These are phyloP conservation scores for Luehdorfia chinensis DNA, from an alignment of 1,140 invertebrate species.

Conservation along the genomic window DNA sequence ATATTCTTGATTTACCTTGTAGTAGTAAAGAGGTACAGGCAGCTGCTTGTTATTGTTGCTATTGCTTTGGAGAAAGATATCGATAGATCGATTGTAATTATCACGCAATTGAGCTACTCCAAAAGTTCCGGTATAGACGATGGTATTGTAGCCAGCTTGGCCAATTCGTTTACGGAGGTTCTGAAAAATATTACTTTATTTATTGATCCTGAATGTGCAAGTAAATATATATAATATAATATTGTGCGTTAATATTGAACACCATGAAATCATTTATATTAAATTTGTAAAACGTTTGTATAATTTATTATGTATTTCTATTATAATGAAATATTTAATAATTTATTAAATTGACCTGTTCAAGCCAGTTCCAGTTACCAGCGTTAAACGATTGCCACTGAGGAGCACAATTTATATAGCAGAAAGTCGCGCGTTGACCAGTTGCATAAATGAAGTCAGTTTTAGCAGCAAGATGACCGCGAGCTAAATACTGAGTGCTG, in stretches of 20 bases:
- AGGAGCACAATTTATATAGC: constrained; percentile 81
- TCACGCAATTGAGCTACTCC: constrained; percentile 57
- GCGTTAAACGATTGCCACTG: constrained; percentile 83
- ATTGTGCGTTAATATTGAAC: too few species aligned
- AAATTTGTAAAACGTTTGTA: too few species aligned
- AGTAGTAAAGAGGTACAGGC: constrained; percentile 65
- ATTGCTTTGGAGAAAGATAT: constrained; percentile 47
- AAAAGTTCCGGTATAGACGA: constrained; percentile 64
- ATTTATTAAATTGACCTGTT: constrained; percentile 40
- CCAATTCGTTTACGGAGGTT: constrained; percentile 56
- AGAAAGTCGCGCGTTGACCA: constrained; percentile 81
- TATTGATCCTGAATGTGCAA: too few species aligned
- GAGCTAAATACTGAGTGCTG: constrained; percentile 68
- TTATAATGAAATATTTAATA: too few species aligned
- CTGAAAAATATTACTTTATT: too few species aligned
- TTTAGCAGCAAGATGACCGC: constrained; percentile 83
- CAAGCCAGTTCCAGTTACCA: constrained; percentile 80
- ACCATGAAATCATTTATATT: too few species aligned
- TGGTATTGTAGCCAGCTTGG: constrained; percentile 45
- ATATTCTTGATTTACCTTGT: constrained; percentile 57
- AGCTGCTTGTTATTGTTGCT: constrained; percentile 40
- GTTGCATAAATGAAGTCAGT: constrained; percentile 80
- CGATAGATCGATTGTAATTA: constrained; percentile 30
- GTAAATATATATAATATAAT: too few species aligned
- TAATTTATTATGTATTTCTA: too few species aligned